A percentile compares a stretch with the other conserved stretches of the same genome.
Conservation (phyloP, 2,888 invertebrate genomes). For the Lasioglossum vierecki region DNA sequence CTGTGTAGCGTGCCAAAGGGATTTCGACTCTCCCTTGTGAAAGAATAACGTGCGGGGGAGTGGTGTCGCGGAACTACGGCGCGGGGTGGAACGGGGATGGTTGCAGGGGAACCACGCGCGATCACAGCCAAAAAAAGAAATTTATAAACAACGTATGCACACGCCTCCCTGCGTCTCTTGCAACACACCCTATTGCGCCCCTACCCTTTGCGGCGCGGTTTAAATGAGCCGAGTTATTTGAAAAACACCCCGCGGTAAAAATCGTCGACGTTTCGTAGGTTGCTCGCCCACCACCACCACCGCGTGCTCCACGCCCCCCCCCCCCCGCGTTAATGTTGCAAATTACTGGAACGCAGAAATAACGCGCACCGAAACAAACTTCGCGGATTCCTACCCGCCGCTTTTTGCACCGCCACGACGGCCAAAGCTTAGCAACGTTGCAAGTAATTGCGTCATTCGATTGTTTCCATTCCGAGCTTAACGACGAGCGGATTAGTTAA, state of each 20-base stretch:
- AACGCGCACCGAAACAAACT: conserved; percentile 13
- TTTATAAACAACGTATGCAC: conserved; percentile 35
- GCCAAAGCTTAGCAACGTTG: not conserved
- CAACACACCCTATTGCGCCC: conserved; percentile 9
- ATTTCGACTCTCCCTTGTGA: conserved; percentile 25
- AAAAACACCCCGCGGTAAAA: conserved; percentile 15
- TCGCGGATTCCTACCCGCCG: conserved; percentile 16
- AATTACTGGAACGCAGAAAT: conserved; percentile 34
- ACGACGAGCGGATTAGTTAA: not conserved
- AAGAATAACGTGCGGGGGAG: conserved; percentile 30
- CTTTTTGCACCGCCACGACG: not conserved
- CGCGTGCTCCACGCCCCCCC: not conserved
- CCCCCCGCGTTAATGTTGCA: conserved; percentile 23
- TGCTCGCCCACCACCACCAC: conserved; percentile 5
- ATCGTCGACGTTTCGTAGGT: conserved; percentile 11
- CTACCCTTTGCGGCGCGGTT: conserved; percentile 8
- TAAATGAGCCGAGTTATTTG: conserved; percentile 29
- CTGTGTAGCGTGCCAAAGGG: conserved; percentile 45
- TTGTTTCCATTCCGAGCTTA: conserved; percentile 2
- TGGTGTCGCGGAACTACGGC: not conserved
- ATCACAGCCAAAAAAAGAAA: conserved; percentile 40
- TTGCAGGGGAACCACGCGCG: not conserved
- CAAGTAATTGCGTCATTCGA: conserved; percentile 13
- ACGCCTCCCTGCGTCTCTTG: not conserved
- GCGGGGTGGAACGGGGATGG: not conserved